Evolutionary conservation across 2,113 vertebrate genomes (phyloP).

Genomic region (Poeciliopsis turrubarensis): DNA sequence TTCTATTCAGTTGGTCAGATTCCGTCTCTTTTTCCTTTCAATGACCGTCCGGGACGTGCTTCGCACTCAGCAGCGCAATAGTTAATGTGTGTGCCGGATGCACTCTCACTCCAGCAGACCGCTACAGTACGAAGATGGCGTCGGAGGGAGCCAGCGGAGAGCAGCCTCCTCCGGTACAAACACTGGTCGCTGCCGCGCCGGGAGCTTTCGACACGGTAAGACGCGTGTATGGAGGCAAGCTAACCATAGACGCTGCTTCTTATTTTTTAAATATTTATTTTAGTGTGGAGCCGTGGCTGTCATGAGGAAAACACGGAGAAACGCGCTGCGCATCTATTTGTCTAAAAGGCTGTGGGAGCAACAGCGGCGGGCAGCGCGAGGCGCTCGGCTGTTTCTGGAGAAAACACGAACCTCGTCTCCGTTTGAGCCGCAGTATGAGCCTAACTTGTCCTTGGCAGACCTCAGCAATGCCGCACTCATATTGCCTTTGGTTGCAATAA

Average conservation of each 20-base stretch:
- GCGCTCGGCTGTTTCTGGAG: slow-evolving; percentile 25
- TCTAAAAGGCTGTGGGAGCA: slow-evolving; percentile 36
- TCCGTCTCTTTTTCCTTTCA: not conserved
- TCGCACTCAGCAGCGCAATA: slow-evolving; percentile 68
- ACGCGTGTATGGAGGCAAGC: not conserved
- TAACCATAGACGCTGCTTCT: not conserved
- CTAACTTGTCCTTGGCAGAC: not conserved
- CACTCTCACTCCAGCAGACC: slow-evolving; percentile 75
- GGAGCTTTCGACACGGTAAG: slow-evolving; percentile 81
- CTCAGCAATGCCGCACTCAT: not conserved
- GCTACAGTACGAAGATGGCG: slow-evolving; percentile 85
- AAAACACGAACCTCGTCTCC: not conserved
- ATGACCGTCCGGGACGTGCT: slow-evolving; percentile 44
- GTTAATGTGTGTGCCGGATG: slow-evolving; percentile 79
- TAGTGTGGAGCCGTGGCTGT: not conserved
- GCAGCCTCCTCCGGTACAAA: slow-evolving; percentile 80
- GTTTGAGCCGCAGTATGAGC: not conserved
- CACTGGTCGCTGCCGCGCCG: slow-evolving; percentile 75
- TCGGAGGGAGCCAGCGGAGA: slow-evolving; percentile 83
- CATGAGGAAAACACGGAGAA: not conserved
- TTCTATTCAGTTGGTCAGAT: not conserved
- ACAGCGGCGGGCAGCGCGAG: slow-evolving; percentile 37
- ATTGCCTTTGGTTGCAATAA: not conserved
- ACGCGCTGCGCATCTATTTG: slow-evolving; percentile 47
- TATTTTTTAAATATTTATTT: not conserved